Conservation (phyloP, 2,797 vertebrate genomes). For the Enteromius argenteus region DNA sequence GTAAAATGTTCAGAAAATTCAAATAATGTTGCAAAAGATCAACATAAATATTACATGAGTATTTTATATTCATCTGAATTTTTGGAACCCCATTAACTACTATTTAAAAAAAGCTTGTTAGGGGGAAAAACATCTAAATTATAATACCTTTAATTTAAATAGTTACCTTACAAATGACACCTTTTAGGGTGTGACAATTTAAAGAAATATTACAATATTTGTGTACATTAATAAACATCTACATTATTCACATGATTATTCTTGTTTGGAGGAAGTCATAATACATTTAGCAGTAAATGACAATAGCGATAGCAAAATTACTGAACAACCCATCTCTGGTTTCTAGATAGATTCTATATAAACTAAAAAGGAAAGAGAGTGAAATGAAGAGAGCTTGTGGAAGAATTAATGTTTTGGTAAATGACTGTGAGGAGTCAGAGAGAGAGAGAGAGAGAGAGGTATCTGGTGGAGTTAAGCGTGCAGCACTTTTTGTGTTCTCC, state of each 20-base stretch:
- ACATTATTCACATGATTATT: neutral
- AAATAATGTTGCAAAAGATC: neutral
- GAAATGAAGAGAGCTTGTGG: conserved; percentile 18
- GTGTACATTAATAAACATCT: neutral
- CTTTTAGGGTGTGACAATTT: neutral
- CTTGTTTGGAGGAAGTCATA: neutral
- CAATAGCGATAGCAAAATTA: neutral
- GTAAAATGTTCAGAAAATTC: neutral
- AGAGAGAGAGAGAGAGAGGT: conserved; percentile 82
- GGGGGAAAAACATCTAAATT: too few relatives aligned
- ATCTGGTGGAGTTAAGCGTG: conserved; percentile 98
- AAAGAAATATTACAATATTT: neutral
- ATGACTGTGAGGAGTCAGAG: conserved; percentile 43
- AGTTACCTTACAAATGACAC: neutral
- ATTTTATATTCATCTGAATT: neutral
- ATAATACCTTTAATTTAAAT: neutral
- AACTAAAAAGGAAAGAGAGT: conserved; percentile 63
- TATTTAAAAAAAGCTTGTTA: neutral
- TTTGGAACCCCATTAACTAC: neutral
- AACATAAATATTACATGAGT: neutral
- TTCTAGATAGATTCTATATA: neutral
- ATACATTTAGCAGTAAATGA: neutral
- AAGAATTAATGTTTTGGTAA: conserved; percentile 52
- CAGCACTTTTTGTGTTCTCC: conserved; percentile 99
- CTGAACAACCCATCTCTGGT: neutral